phyloP scores from a whole-genome alignment of 2,113 vertebrate genomes.

The Isurus oxyrinchus region DNA sequence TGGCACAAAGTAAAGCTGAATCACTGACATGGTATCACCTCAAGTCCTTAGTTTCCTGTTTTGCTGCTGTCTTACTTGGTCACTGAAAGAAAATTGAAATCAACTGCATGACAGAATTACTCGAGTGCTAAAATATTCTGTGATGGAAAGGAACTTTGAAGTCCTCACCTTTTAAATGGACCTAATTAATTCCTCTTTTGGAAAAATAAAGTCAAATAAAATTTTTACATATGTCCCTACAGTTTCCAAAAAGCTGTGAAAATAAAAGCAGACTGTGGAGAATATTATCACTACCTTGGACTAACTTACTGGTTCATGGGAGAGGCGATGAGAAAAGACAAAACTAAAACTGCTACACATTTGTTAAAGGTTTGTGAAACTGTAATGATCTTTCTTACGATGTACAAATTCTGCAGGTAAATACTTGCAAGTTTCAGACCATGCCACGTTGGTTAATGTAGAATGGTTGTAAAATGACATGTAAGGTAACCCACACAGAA shows the following conservation, averaged over 20 bases:
- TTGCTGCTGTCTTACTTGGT: neutral
- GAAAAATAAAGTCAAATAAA: neutral
- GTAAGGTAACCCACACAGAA: neutral
- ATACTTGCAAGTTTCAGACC: neutral
- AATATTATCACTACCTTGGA: conserved; percentile 76
- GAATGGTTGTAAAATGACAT: too few relatives aligned
- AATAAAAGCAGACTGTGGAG: conserved; percentile 63
- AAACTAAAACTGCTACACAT: conserved; percentile 75
- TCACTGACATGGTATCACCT: neutral
- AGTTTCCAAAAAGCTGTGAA: conserved; percentile 76
- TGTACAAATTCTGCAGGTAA: neutral
- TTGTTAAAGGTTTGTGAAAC: conserved; percentile 75
- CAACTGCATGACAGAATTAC: neutral
- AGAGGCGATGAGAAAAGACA: conserved; percentile 76
- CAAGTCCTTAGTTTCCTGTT: neutral
- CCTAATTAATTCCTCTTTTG: neutral
- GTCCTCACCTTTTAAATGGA: neutral
- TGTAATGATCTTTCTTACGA: neutral
- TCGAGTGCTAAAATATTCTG: neutral
- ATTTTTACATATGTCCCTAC: conserved; percentile 30
- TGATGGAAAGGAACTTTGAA: neutral
- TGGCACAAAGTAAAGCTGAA: neutral
- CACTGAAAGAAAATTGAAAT: neutral
- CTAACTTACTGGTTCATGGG: conserved; percentile 83
- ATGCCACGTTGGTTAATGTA: neutral